phyloP scores from a whole-genome alignment of 2,113 vertebrate species.

The Megaleporinus macrocephalus region DNA sequence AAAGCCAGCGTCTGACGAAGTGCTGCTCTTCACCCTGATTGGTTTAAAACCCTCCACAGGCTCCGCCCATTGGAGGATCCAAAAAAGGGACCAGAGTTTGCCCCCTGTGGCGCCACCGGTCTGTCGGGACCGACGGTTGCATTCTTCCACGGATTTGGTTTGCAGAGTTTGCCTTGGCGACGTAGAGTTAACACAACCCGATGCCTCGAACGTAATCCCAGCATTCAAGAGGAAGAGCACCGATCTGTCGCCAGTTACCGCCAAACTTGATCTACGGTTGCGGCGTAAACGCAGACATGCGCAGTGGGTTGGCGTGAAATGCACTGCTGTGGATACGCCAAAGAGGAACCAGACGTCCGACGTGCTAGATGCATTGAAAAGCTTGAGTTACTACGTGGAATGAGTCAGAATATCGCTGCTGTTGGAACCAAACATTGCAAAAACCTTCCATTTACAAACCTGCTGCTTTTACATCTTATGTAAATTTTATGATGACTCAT shows the following conservation, averaged over 20 bases:
- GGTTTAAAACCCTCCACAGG: slow-evolving; percentile 35
- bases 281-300: background rate
- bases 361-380: too few species aligned
- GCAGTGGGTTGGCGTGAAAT: background rate
- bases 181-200: slow-evolving; percentile 47
- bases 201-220: slow-evolving; percentile 47
- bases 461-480: too few species aligned
- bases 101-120: slow-evolving; percentile 51
- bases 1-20: slow-evolving; percentile 35
- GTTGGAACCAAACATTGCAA: too few species aligned
- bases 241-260: background rate
- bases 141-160: slow-evolving; percentile 73
- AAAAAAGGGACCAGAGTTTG: slow-evolving; percentile 31
- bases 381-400: too few species aligned
- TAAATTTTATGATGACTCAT: too few species aligned
- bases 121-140: slow-evolving; percentile 59
- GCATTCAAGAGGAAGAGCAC: background rate
- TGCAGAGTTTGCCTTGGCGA: slow-evolving; percentile 66
- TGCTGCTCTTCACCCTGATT: slow-evolving; percentile 60
- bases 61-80: slow-evolving; percentile 38
- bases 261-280: too few species aligned
- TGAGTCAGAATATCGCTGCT: too few species aligned
- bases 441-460: too few species aligned
- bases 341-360: background rate
- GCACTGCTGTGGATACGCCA: background rate